Evolutionary conservation across 2,888 invertebrate genomes (phyloP), one percentile per base, ranked within the genome.

Genomic region (Drosophila hamatofila): DNA sequence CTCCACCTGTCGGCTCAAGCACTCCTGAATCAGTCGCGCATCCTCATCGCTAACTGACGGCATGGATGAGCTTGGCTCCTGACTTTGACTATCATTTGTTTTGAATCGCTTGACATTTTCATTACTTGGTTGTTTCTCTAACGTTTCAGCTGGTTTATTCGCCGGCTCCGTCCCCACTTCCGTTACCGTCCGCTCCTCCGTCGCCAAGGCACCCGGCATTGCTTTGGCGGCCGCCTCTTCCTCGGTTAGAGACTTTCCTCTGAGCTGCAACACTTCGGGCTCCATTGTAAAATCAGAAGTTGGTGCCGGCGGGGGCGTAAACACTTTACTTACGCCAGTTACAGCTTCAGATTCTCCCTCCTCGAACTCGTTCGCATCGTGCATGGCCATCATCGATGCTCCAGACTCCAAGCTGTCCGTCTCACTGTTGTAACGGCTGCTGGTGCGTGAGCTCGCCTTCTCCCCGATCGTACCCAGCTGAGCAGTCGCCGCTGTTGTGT

Each of bases 371-470:
- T 66, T 72, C 1, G 71, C 73, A 27, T 80, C 82, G 16, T 75
- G 79, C 25, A 67, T 37, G 23, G 88, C 89, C 69, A 77, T 74
- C 18, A 77, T 89, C 0, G 89, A 89, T 12, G 80, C 68, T 16
- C 80, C 80, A 0, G 90, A 81, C 37, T 69, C 62, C 8, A 66
- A 56, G 27, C 85, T 89, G 46, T 89, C 83, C 5, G 52, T 63
- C n/a, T 82, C 85, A 56, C 75, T 78, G 56, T 41, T 55, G 21
- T n/a, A 54, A 4, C 27, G 56, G 56, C 42, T 67, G 44, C 27
- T 63, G 4, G 21, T n/a, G 4, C 65, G 75, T 1, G 18, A 30
- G 5, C 23, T 27, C 21, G 51, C n/a, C 30, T 9, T 63, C 14
- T 46, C 12, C 6, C 0, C 6, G 12, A 18, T 5, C 56, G 14